These are phyloP conservation scores for Melanocharis versteri DNA, from an alignment of 2,113 vertebrate species.

Conservation along the genomic window DNA sequence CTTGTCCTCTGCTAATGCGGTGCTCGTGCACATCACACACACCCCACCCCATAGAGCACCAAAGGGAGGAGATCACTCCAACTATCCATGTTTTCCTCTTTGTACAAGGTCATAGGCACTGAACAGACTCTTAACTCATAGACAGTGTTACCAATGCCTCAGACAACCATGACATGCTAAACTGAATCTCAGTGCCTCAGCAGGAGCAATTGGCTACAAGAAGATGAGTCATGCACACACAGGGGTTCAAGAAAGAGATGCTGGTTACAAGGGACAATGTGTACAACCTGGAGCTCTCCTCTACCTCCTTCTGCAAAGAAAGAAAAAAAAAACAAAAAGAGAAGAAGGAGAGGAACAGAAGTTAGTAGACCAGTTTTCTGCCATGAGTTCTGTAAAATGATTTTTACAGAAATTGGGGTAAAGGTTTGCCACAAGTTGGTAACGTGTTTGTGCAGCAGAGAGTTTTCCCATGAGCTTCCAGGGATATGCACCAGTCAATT, in stretches of 20 bases:
- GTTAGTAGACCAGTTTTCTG: conserved; percentile 57
- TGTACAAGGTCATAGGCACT: conserved; percentile 4
- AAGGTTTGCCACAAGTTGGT: background rate
- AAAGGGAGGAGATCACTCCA: background rate
- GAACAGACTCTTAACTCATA: conserved; percentile 59
- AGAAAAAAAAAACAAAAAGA: conserved; percentile 53
- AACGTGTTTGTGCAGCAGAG: background rate
- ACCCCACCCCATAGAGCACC: background rate
- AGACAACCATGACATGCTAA: conserved; percentile 43
- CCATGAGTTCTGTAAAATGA: background rate
- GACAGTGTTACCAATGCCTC: background rate
- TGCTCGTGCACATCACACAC: background rate
- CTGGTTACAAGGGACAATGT: conserved; percentile 49
- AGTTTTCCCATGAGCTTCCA: background rate
- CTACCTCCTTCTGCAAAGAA: conserved; percentile 83
- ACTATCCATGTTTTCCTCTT: background rate
- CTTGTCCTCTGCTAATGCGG: accelerated
- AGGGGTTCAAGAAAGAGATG: conserved; percentile 14
- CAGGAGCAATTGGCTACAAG: background rate
- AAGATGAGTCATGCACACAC: conserved; percentile 37
- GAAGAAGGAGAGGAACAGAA: conserved; percentile 57
- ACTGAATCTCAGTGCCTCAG: background rate
- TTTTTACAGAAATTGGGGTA: background rate
- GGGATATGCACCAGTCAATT: background rate
- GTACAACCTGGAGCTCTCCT: conserved; percentile 89